Evolutionary conservation across 2,888 invertebrate genomes (phyloP), one percentile per base, ranked within the genome.

Genomic region (Strigamia maritima): DNA sequence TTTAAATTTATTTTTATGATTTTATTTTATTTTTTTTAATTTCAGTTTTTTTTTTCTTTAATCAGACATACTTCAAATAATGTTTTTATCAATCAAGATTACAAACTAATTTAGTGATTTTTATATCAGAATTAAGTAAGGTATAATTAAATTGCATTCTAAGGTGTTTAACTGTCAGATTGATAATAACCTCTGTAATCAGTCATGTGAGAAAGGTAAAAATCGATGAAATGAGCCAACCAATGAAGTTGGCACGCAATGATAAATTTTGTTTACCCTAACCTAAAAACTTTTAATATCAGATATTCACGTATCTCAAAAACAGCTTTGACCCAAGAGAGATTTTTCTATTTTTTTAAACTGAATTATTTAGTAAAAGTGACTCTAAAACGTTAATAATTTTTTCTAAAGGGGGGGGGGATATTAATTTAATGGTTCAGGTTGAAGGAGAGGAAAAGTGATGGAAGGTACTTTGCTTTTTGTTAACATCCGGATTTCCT

Each of bases 401-500:
- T 16, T 49, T 49, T 54, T 2, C 22, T n/a, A 7, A 7, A 7
- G 31, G 31, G 31, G 31, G 35, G 35, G 2, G 0, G 7, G 35
- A 10, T 6, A 6, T 6, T 54, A 54, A 54, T 54, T 70, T 70
- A 26, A 70, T 70, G 70, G 70, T 70, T 70, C 70, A 70, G 70
- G 70, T 70, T 70, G 70, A 70, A 60, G 70, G 70, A 70, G 70
- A 70, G 70, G 70, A 70, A 70, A 70, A 70, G 70, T 26, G 70
- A 70, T 28, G 54, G 54, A 54, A 54, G 54, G 54, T 54, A 28
- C 26, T 70, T 70, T 70, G 70, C 70, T 70, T 70, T 54, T 70
- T 70, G 70, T 70, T 70, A 70, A 70, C 28, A 70, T 70, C 70
- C 70, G 70, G 70, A 70, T 70, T 70, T 70, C 70, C 70, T 70